These are phyloP conservation scores for Oxystoma pomonae DNA, from an alignment of 2,888 invertebrate genomes.

Conservation along the genomic window DNA sequence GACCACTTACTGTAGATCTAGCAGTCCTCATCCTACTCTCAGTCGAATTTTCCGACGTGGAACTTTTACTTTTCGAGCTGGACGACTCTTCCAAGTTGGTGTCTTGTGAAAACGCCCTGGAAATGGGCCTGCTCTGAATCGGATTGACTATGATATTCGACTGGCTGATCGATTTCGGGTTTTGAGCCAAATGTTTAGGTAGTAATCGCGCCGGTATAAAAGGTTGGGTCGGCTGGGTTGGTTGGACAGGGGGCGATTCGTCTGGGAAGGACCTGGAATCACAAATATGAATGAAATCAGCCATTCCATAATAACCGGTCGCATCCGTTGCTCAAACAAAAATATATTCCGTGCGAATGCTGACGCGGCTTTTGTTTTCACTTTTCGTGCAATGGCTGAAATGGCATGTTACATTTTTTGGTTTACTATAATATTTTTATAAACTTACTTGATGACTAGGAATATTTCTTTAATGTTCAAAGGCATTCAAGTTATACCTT, in stretches of 20 bases:
- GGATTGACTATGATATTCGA: conserved; percentile 37
- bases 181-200: conserved; percentile 1
- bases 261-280: no score
- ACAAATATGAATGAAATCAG: no score
- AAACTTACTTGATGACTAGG: no score
- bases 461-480: no score
- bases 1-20: neutral
- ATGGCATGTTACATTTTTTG: no score
- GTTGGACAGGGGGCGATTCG: neutral
- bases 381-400: no score
- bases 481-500: no score
- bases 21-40: neutral
- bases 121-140: conserved; percentile 38
- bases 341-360: no score
- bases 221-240: neutral
- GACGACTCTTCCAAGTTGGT: conserved; percentile 42
- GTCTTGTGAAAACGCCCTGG: conserved; percentile 53
- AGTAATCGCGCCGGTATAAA: conserved; percentile 6
- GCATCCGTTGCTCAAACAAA: no score
- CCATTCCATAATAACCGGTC: no score
- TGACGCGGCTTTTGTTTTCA: no score
- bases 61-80: conserved; percentile 40
- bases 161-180: conserved; percentile 40
- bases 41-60: neutral
- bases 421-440: no score